These are phyloP conservation scores for Erpornis zantholeuca DNA, from an alignment of 2,113 vertebrate species.

Conservation along the genomic window DNA sequence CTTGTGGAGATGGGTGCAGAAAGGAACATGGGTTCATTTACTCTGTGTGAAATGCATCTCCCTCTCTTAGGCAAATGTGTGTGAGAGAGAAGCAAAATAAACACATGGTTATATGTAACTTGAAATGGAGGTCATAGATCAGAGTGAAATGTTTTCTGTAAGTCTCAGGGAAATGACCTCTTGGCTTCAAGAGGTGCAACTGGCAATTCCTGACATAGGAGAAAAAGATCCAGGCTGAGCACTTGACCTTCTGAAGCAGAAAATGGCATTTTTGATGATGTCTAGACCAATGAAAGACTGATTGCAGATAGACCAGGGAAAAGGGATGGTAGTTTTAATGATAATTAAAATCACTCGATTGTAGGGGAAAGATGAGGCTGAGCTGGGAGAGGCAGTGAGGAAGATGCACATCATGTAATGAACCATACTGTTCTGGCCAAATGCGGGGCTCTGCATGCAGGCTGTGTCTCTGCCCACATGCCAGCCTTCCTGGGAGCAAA, in stretches of 20 bases:
- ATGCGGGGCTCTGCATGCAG: neutral
- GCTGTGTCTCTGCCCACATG: neutral
- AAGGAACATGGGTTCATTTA: neutral
- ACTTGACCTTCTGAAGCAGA: conserved; percentile 15
- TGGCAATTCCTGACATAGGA: neutral
- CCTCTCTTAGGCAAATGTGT: neutral
- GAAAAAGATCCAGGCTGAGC: neutral
- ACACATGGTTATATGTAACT: neutral
- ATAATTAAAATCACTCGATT: neutral
- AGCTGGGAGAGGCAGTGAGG: neutral
- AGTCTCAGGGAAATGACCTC: neutral
- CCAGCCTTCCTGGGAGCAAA: neutral
- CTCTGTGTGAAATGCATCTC: neutral
- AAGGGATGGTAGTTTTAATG: conserved; percentile 10
- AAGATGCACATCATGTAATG: conserved; percentile 49
- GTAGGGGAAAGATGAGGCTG: neutral
- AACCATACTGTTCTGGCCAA: neutral
- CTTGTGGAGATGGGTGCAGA: neutral
- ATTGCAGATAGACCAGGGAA: neutral
- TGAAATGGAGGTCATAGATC: neutral
- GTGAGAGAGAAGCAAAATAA: neutral
- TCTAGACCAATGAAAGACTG: neutral
- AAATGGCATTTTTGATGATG: neutral
- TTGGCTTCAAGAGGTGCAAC: neutral
- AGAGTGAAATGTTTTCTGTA: neutral